Conservation (phyloP, 2,888 invertebrate genomes). For the Platycheirus albimanus region DNA sequence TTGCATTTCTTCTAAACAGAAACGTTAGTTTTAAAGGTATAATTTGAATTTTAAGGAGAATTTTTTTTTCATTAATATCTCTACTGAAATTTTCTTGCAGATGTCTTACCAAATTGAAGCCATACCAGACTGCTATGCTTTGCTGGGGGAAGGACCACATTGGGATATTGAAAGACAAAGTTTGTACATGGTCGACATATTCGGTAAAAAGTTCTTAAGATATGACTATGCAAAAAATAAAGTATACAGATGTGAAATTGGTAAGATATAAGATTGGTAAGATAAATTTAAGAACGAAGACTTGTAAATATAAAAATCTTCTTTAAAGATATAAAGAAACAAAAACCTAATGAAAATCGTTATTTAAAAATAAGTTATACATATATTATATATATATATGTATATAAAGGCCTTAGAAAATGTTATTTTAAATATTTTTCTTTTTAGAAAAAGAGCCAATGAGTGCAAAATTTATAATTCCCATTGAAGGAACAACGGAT, state of each 20-base stretch:
- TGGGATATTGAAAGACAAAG: conserved; percentile 86
- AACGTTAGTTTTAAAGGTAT: no score
- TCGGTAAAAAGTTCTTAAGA: conserved; percentile 79
- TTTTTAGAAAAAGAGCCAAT: conserved; percentile 83
- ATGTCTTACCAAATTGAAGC: conserved; percentile 81
- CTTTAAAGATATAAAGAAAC: no score
- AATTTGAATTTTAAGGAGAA: no score
- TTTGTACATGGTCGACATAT: conserved; percentile 87
- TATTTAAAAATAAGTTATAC: no score
- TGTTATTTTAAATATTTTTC: neutral
- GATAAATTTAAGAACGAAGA: no score
- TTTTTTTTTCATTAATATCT: no score
- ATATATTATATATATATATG: no score
- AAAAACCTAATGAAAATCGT: no score
- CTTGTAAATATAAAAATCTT: no score
- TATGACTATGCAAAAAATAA: conserved; percentile 82
- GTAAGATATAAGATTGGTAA: no score
- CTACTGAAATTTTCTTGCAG: neutral
- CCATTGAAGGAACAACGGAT: conserved; percentile 85
- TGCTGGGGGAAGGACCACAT: conserved; percentile 89
- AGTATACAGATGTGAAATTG: conserved; percentile 84
- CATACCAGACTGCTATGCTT: conserved; percentile 79
- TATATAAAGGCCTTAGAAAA: no score
- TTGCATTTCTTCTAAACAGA: no score
- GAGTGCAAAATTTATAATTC: conserved; percentile 85